Evolutionary conservation across 1,140 invertebrate species (phyloP), one percentile per base, ranked within the genome.

Genomic region (Drosophila albomicans): DNA sequence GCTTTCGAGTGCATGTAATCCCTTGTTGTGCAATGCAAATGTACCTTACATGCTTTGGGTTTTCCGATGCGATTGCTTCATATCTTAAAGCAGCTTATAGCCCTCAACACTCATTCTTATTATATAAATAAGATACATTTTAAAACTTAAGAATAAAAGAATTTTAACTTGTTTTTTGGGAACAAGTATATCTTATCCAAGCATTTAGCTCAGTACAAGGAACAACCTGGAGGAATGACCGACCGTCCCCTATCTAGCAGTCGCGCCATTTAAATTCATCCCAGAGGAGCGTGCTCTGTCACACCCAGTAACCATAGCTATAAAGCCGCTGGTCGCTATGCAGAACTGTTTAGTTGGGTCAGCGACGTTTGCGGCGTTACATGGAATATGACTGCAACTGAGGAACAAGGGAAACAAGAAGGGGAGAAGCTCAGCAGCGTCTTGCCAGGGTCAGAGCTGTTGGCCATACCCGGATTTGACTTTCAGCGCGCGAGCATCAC

Each of bases 391-490:
- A 59, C 75, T 16, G 82, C 79, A 63, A 75, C 46, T 10, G 78
- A n/a, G 3, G 20, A 25, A 0, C 20, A 25, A 25, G 20, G 3
- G 20, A 25, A 25, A 30, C 38, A 72, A 65, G 48, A 54, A 13
- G 66, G 58, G 20, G 63, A 78, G 15, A 88, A 89, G 65, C 41
- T 64, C 8, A 64, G 71, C 45, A 70, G 45, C 30, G 43, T 81
- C 64, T 46, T 89, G n/a, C 78, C 85, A 1, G 81, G 78, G 0
- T 81, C 85, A 3, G 81, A 89, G n/a, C 51, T 89, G 1, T 30
- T 89, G 28, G 20, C 68, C 1, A 15, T 81, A 8, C 85, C 85
- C 0, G 48, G 61, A 1, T 54, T 81, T 1, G 72, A 85, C 58
- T 32, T 45, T 52, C 76, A 78, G 10, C 56, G 85, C 0, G 81